Base-by-base conservation (phyloP, 2,888 invertebrate genomes). In the Ormyrus nitidulus region DNA sequence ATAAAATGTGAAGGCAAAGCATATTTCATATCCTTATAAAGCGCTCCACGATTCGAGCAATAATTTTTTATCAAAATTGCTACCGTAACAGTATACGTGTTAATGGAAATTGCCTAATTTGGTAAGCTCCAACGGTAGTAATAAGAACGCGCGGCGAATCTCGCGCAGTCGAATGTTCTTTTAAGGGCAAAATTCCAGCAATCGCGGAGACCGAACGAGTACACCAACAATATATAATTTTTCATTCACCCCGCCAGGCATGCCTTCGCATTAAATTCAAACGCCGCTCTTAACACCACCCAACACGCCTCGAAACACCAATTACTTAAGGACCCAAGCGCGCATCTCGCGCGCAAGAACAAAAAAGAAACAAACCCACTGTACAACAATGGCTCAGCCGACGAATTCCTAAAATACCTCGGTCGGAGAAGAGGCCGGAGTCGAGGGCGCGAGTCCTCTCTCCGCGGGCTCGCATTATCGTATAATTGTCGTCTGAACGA, bases 401-500 rank as follows among this genome's bases (percentile, higher is more conserved):
- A 6, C 49, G 34, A 48, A 70, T 70, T 70, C 70, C 59, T 58
- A 10, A 58, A 70, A 59, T 70, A 48, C 70, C 70, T 9, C 10
- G 2, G 4, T 2, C 34, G 34, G 34, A 34, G 19, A 19, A 19
- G 34, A 34, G 34, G 34, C 34, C 34, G 34, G 0, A 19, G 19
- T 19, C 19, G 19, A 34, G 34, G 4, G 34, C 34, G 34, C 34
- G 34, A 34, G 34, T 34, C 19, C 1, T 13, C 19, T 19, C 34
- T n/a, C 9, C 53, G 54, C 54, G n/a, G 13, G 6, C 68, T 54
- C 13, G 71, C 49, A 65, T 65, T 74, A 74, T 74, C 74, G 65
- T 66, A 66, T 74, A 74, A 74, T 74, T 74, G 74, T 74, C 66
- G 49, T 46, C 66, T 51, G 65, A 66, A 54, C 11, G 10, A 74